A percentile compares a stretch with the other conserved stretches of the same genome.
These are phyloP conservation scores for Todus mexicanus DNA, from an alignment of 2,797 vertebrate genomes.

Conservation along the genomic window DNA sequence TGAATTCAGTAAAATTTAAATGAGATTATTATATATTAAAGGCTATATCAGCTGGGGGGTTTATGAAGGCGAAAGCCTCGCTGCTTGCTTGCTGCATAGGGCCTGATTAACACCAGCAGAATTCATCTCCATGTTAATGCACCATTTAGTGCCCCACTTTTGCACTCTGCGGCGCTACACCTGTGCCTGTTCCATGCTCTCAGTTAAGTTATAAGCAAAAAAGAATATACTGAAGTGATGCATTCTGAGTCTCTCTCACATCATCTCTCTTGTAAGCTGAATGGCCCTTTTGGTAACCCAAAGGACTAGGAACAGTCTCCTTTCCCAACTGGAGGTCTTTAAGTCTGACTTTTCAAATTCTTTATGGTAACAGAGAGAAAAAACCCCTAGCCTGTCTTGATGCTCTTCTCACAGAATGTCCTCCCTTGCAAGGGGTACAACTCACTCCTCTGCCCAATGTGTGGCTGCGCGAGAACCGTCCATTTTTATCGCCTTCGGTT, in stretches of 20 bases:
- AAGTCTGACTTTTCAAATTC: background rate
- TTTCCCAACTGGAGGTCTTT: background rate
- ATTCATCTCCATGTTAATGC: background rate
- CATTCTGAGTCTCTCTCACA: background rate
- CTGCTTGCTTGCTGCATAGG: background rate
- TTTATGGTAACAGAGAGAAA: background rate
- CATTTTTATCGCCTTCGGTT: slow-evolving; percentile 51
- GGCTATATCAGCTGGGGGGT: background rate
- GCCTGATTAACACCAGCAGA: slow-evolving; percentile 28
- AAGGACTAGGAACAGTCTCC: background rate
- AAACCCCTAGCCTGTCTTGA: background rate
- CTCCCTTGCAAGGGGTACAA: background rate
- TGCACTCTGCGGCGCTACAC: background rate
- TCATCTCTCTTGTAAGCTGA: background rate
- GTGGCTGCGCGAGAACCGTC: background rate
- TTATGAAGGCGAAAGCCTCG: background rate
- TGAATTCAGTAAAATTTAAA: background rate
- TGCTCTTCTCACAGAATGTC: background rate
- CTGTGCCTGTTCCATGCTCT: background rate
- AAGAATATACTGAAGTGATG: background rate
- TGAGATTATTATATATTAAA: background rate
- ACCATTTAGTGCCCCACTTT: background rate
- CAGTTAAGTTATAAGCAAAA: background rate
- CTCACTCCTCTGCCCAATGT: background rate
- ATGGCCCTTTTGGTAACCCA: background rate